Evolutionary conservation across 2,113 vertebrate species (phyloP).

Genomic region (Muntiacus muntjak): DNA sequence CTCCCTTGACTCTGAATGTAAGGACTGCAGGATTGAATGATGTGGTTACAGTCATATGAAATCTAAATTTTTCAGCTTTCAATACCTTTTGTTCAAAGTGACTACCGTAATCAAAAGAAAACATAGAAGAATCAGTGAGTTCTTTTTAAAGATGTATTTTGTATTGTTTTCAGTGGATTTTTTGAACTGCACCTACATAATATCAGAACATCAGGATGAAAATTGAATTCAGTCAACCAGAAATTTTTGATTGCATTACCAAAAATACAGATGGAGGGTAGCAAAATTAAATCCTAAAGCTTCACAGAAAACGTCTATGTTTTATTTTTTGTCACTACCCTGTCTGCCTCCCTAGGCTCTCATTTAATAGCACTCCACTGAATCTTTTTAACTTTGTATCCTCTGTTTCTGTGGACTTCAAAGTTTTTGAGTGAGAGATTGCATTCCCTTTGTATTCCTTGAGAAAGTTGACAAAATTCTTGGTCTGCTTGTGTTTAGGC

Average conservation of each 20-base stretch:
- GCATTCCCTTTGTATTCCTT: neutral
- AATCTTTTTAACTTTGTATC: neutral
- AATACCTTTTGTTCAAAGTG: slow-evolving; percentile 35
- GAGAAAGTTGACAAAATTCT: neutral
- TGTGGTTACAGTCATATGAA: slow-evolving; percentile 21
- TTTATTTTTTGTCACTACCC: neutral
- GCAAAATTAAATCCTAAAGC: neutral
- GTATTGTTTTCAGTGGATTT: neutral
- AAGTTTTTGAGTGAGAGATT: neutral
- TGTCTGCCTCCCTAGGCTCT: neutral
- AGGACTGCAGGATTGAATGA: neutral
- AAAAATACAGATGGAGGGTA: slow-evolving; percentile 10
- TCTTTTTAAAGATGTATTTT: slow-evolving; percentile 10
- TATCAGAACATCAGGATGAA: slow-evolving; percentile 17
- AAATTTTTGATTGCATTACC: neutral
- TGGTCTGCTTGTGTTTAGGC: neutral
- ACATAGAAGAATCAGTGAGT: neutral
- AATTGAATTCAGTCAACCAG: slow-evolving; percentile 26
- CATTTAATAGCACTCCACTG: neutral
- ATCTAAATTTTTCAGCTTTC: slow-evolving; percentile 23
- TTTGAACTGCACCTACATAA: neutral
- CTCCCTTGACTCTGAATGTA: slow-evolving; percentile 37
- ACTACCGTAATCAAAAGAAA: slow-evolving; percentile 28
- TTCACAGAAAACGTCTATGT: neutral
- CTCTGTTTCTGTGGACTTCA: neutral